phyloP scores from a whole-genome alignment of 1,140 invertebrate species.

The Drosophila athabasca region DNA sequence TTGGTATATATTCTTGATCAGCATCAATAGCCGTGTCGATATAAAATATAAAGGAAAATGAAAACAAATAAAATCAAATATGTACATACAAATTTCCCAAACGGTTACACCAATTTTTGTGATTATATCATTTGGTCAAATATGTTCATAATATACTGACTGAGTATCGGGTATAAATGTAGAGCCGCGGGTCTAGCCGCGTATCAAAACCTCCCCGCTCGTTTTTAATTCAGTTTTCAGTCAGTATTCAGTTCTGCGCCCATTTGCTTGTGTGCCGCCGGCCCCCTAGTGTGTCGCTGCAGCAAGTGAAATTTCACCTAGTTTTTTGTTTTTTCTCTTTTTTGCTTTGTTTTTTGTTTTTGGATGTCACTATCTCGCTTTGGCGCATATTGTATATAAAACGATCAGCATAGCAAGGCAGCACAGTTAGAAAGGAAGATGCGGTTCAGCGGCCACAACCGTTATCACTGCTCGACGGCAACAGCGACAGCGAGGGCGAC shows the following conservation, averaged over 20 bases:
- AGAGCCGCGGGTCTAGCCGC: too few relatives aligned
- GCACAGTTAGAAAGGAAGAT: conserved; percentile 43
- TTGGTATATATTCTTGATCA: too few relatives aligned
- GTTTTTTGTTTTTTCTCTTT: not conserved
- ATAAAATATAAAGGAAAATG: too few relatives aligned
- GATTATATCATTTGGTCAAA: too few relatives aligned
- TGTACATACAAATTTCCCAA: too few relatives aligned
- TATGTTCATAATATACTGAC: too few relatives aligned
- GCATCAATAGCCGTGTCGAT: too few relatives aligned
- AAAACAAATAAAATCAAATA: too few relatives aligned
- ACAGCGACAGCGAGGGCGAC: not conserved
- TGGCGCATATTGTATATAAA: conserved; percentile 19
- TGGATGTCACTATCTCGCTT: conserved; percentile 10
- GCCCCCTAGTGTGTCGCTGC: conserved; percentile 8
- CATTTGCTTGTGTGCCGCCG: conserved; percentile 9
- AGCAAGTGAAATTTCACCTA: conserved; percentile 40
- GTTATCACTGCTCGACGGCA: conserved; percentile 28
- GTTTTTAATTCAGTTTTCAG: not conserved
- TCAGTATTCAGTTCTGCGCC: not conserved
- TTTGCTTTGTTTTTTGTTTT: not conserved
- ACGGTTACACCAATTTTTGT: too few relatives aligned
- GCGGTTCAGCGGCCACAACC: conserved; percentile 43
- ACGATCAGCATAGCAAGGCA: conserved; percentile 17
- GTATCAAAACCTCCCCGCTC: too few relatives aligned
- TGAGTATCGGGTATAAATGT: too few relatives aligned